Conservation (phyloP, 2,797 vertebrate genomes). For the Bradypodion ventrale region DNA sequence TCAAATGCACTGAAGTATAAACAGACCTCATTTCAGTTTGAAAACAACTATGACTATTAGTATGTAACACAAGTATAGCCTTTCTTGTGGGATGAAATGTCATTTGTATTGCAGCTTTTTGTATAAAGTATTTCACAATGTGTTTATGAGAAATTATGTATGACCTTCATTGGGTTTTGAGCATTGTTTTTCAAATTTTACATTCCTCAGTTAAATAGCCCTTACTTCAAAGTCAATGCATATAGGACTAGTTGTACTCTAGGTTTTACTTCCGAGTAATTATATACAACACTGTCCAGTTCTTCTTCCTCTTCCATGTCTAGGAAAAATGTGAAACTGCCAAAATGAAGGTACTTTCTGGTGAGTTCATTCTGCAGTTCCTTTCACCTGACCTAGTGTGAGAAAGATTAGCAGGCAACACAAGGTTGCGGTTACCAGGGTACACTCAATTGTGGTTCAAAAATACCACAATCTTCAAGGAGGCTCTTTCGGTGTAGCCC, state of each 20-base stretch:
- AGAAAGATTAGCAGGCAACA: too few relatives aligned
- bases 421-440: too few relatives aligned
- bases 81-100: neutral
- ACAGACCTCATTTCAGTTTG: conserved; percentile 10
- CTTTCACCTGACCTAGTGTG: too few relatives aligned
- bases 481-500: too few relatives aligned
- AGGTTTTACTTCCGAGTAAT: neutral
- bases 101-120: neutral
- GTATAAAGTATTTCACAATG: conserved; percentile 3
- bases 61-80: fast-evolving
- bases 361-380: too few relatives aligned
- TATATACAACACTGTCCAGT: neutral
- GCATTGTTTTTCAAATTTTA: neutral
- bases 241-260: neutral
- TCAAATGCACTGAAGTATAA: neutral
- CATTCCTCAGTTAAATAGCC: neutral
- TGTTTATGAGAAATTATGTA: neutral
- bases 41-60: neutral
- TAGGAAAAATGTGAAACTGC: too few relatives aligned
- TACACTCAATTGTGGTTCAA: too few relatives aligned
- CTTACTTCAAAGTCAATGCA: neutral
- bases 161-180: neutral
- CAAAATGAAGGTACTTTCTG: too few relatives aligned
- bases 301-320: too few relatives aligned
- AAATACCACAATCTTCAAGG: too few relatives aligned